Conservation (phyloP, 2,888 invertebrate species). For the Diaphora mendica region DNA sequence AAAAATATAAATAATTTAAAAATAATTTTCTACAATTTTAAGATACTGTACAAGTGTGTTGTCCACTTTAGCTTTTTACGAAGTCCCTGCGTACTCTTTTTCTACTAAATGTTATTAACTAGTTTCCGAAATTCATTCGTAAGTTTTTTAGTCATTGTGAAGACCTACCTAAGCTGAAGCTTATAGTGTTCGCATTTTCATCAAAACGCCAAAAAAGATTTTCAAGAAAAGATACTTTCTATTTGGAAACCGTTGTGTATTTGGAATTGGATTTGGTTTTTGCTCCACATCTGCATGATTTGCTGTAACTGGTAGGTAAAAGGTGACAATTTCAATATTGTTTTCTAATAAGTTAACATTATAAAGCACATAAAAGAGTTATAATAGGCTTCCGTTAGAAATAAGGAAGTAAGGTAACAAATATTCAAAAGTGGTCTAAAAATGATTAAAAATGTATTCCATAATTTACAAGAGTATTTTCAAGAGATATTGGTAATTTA, state of each 20-base stretch:
- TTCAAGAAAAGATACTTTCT: slow-evolving; percentile 38
- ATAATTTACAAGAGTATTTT: no score
- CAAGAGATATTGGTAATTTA: no score
- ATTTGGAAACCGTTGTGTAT: slow-evolving; percentile 15
- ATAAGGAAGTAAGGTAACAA: no score
- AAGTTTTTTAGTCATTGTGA: slow-evolving; percentile 33
- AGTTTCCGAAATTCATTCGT: slow-evolving; percentile 17
- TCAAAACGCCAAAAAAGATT: slow-evolving; percentile 32
- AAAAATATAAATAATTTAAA: no score
- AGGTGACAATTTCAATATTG: neutral
- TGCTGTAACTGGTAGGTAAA: neutral
- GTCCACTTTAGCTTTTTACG: neutral
- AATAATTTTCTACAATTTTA: neutral
- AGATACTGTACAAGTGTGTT: neutral
- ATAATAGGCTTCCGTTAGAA: no score
- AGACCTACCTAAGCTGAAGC: slow-evolving; percentile 33
- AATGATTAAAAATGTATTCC: no score
- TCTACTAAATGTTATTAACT: slow-evolving; percentile 33
- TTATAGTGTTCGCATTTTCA: slow-evolving; percentile 32
- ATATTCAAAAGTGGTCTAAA: no score
- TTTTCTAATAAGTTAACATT: neutral
- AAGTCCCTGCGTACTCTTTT: slow-evolving; percentile 14
- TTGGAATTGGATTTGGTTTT: neutral
- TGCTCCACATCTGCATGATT: neutral
- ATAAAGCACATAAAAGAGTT: no score